phyloP scores from a whole-genome alignment of 2,797 vertebrate species.

The Malurus splendens region DNA sequence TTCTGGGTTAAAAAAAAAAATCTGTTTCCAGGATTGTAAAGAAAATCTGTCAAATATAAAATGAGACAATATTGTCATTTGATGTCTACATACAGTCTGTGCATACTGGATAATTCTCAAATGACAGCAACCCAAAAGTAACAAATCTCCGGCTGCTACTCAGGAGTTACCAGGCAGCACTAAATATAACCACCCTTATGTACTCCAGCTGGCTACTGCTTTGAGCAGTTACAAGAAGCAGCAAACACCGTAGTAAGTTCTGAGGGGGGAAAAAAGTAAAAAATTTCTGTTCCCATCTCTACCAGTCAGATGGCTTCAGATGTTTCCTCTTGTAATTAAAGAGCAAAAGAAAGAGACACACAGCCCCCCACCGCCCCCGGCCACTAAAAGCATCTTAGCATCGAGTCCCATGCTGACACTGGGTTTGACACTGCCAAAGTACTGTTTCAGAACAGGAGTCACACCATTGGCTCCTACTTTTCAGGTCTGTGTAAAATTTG shows the following conservation, averaged over 20 bases:
- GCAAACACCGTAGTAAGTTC: neutral
- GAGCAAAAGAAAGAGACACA: neutral
- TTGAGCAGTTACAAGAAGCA: neutral
- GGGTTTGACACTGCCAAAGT: neutral
- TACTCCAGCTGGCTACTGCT: neutral
- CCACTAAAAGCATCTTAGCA: neutral
- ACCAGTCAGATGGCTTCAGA: neutral
- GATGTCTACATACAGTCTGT: neutral
- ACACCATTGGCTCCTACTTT: neutral
- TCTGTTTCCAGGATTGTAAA: neutral
- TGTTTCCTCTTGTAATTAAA: neutral
- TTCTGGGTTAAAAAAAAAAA: neutral
- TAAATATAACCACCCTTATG: neutral
- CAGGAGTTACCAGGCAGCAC: neutral
- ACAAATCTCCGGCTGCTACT: neutral
- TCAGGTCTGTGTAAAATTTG: neutral
- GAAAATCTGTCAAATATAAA: neutral
- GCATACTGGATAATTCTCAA: neutral
- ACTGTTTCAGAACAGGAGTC: neutral
- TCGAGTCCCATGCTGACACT: neutral
- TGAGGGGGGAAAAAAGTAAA: neutral
- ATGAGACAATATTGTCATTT: neutral
- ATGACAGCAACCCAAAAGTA: neutral
- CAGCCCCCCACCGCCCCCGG: rapidly evolving
- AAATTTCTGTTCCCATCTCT: neutral